Evolutionary conservation across 2,113 vertebrate species (phyloP), one percentile per base, ranked within the genome.

Genomic region (Paraplagusia blochii): DNA sequence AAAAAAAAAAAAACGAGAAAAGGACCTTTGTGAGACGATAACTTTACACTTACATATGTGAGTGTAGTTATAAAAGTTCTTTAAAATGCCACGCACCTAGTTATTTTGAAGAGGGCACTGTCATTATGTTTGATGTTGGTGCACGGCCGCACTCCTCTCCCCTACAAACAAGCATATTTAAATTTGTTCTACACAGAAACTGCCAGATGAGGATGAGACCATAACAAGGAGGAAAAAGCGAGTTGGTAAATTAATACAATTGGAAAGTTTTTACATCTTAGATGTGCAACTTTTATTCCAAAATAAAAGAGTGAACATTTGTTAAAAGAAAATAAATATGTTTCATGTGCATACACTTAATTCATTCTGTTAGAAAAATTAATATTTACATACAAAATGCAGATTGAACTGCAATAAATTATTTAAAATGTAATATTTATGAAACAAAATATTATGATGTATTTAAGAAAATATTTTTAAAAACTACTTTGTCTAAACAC

Each of bases 171-270:
- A 46, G 46, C 34, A 59, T 67, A 59, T 78, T 80, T 72, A 83
- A 77, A 82, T 91, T 90, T 88, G 80, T 90, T 88, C 77, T 76
- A 62, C 34, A 56, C 19, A 14, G 42, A 63, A 63, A 76, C 53
- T 44, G 53, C 52, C 9, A 47, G n/a, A n/a, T n/a, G n/a, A n/a
- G n/a, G n/a, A n/a, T 47, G 10, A 73, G 55, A 58, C 54, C 70
- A 57, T 53, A 66, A 43, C 45, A 42, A 33, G 10, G 44, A 46
- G 39, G 35, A 18, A 61, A 42, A 44, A 73, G 47, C 63, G 55
- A 13, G 5, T 42, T 29, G 2, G 22, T 29, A 29, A 29, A 29
- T 29, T 29, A 29, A 6, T 6, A 29, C 22, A 29, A 29, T 29
- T 29, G 2, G 2, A 29, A 29, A 29, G 22, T 29, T 29, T 29